Conservation (phyloP, 2,113 vertebrate genomes). For the Ailurus styani region DNA sequence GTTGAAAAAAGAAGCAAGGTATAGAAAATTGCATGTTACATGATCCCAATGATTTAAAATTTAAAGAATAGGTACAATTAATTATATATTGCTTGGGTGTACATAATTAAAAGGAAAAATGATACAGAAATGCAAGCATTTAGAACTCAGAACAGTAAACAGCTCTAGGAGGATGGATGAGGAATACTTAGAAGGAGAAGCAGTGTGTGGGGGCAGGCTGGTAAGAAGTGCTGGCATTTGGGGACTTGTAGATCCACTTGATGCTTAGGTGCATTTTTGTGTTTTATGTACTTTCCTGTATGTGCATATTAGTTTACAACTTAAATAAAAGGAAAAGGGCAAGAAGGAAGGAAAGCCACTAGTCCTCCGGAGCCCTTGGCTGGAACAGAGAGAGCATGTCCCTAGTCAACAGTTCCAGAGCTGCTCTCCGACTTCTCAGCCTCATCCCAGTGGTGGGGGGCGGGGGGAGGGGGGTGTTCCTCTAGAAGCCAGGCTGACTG, state of each 20-base stretch:
- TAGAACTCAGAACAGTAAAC: not conserved
- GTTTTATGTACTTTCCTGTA: not conserved
- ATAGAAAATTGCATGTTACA: not conserved
- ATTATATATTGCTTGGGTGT: not conserved
- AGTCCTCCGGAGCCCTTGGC: not conserved
- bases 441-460: not conserved
- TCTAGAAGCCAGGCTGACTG: not conserved
- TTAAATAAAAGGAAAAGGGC: not conserved
- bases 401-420: not conserved
- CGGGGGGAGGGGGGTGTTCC: not conserved
- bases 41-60: not conserved
- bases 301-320: not conserved
- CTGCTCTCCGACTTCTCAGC: not conserved
- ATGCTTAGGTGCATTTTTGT: not conserved
- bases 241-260: not conserved
- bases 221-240: not conserved
- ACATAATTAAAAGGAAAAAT: not conserved
- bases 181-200: not conserved
- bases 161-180: not conserved
- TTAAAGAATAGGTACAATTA: not conserved
- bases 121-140: not conserved
- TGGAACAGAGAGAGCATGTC: not conserved
- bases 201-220: not conserved
- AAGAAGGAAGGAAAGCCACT: not conserved
- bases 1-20: not conserved